phyloP scores from a whole-genome alignment of 2,113 vertebrate species.

The Setophaga coronata region DNA sequence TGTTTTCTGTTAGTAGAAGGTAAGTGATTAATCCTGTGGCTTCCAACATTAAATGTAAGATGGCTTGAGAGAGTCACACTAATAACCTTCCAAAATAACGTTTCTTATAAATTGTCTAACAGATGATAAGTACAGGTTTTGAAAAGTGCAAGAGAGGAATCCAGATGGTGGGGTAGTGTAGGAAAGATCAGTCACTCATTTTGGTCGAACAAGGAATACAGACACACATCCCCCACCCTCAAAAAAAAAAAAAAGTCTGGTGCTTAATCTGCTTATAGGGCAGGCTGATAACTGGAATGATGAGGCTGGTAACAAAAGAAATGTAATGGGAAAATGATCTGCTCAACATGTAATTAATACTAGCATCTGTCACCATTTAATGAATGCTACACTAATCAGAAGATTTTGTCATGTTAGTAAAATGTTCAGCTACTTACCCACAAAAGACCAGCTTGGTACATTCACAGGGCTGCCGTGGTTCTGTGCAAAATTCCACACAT shows the following conservation, averaged over 20 bases:
- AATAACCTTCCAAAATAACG: background rate
- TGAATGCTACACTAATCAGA: background rate
- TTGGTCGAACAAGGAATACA: background rate
- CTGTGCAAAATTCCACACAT: background rate
- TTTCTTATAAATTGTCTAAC: background rate
- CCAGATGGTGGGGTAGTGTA: background rate
- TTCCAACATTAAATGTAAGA: background rate
- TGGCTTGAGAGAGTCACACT: background rate
- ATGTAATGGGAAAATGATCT: constrained; percentile 22
- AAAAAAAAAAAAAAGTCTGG: background rate
- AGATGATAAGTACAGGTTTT: background rate
- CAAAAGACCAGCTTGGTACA: background rate
- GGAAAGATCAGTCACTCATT: background rate
- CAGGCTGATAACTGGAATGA: background rate
- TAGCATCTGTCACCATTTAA: constrained; percentile 61
- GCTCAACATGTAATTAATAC: constrained; percentile 46
- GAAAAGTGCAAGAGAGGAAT: background rate
- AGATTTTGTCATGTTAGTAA: background rate
- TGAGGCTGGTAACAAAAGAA: constrained; percentile 43
- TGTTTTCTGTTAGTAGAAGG: background rate
- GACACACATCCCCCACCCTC: background rate
- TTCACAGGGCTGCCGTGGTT: background rate
- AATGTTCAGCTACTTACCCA: background rate
- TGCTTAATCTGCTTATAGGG: constrained; percentile 25
- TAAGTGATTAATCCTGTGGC: background rate